Evolutionary conservation across 2,888 invertebrate species (phyloP).

Genomic region (Syritta pipiens): DNA sequence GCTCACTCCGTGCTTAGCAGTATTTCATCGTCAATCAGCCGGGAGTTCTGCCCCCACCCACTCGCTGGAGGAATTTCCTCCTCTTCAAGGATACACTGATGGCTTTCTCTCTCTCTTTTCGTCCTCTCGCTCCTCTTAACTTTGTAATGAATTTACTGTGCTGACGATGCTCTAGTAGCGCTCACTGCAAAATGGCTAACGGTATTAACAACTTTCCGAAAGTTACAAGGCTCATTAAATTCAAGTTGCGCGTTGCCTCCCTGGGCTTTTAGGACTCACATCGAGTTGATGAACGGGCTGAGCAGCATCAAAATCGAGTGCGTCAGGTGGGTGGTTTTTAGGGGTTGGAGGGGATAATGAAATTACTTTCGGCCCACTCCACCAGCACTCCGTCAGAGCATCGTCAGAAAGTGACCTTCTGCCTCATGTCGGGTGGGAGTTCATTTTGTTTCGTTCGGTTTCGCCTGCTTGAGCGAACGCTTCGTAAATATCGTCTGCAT

Average conservation of each 20-base stretch:
- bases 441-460: background rate
- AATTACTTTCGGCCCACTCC: conserved; percentile 23
- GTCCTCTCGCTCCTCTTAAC: background rate
- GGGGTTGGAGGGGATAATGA: conserved; percentile 6
- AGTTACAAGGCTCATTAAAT: conserved; percentile 56
- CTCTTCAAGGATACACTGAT: background rate
- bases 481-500: conserved; percentile 23
- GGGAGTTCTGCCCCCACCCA: background rate
- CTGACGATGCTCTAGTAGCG: background rate
- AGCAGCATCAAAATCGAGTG: conserved; percentile 2
- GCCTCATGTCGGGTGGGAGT: background rate
- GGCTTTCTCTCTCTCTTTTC: background rate
- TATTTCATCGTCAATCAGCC: conserved; percentile 26
- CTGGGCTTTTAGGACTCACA: background rate
- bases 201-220: conserved; percentile 49
- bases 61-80: background rate
- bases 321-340: conserved; percentile 1
- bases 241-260: conserved; percentile 34
- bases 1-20: background rate
- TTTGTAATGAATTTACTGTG: conserved; percentile 40
- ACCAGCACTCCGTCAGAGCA: too few species aligned
- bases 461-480: conserved; percentile 8
- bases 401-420: conserved; percentile 15
- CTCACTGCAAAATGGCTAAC: conserved; percentile 31
- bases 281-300: background rate